Evolutionary conservation across 2,797 vertebrate species (phyloP), one percentile per base, ranked within the genome.

Genomic region (Pristis pectinata): DNA sequence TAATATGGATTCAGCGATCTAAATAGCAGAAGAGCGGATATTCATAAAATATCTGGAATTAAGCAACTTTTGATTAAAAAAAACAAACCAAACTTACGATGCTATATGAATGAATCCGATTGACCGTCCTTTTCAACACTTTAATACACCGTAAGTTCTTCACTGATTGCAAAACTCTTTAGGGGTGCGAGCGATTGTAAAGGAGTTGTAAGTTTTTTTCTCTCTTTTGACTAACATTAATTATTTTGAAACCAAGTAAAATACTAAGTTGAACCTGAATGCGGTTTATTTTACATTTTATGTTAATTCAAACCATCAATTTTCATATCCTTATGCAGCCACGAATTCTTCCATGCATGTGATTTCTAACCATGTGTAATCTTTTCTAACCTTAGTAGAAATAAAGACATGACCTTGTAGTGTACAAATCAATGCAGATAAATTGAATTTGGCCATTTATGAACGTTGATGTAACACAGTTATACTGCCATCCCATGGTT

Each of bases 401-500:
- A 22, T 64, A 87, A 85, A n/a, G 30, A 34, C 30, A 15, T 19
- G 59, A n/a, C 30, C 59, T 17, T 1, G 34, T 79, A 27, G n/a
- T 17, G 15, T 67, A 41, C 8, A 79, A 41, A 79, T 27, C 22
- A 83, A 61, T 91, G n/a, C 87, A 64, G 59, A 37, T 22, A 89
- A n/a, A 89, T 61, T 13, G 22, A 67, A 64, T 61, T 89, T 89
- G 34, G 59, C 56, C 59, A 34, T 91, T 91, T 91, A 22, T 44
- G n/a, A 91, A 91, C n/a, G n/a, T 2, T 17, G n/a, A 37, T 67
- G 22, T 67, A 24, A 67, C 87, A 79, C 77, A 67, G 59, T n/a
- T 91, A 37, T 67, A 91, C 59, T 41, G 87, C 87, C 87, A 91
- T 22, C 87, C 87, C 61, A 91, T 41, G 87, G 87, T 67, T 61